These are phyloP conservation scores for Caerostris darwini DNA, from an alignment of 1,140 invertebrate genomes.

Conservation along the genomic window DNA sequence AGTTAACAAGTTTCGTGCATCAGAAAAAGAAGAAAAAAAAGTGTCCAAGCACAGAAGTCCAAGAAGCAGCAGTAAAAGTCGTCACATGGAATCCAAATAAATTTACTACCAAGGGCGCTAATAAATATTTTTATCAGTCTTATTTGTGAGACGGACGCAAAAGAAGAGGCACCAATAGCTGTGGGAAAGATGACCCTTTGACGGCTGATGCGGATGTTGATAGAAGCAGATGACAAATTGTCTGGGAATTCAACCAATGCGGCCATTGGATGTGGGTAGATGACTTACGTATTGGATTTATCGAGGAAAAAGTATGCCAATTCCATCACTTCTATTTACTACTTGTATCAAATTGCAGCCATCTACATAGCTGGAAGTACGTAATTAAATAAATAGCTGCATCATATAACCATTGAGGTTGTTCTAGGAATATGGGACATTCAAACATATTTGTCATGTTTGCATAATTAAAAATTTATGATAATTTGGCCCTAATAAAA, in stretches of 20 bases:
- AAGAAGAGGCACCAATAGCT: background rate
- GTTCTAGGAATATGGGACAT: too few species aligned
- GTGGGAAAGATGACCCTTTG: background rate
- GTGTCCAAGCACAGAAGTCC: background rate
- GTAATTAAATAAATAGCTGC: too few species aligned
- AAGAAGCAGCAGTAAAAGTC: background rate
- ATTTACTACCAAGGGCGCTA: background rate
- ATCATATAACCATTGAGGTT: too few species aligned
- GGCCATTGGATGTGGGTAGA: background rate
- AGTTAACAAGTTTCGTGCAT: too few species aligned
- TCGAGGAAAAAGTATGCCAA: too few species aligned
- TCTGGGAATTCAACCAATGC: background rate
- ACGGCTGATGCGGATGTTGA: background rate
- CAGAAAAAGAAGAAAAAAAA: background rate
- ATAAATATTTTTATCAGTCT: slow-evolving; percentile 19
- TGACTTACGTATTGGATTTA: too few species aligned
- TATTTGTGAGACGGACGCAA: background rate
- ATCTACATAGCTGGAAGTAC: too few species aligned
- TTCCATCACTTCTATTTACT: too few species aligned
- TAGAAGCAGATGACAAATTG: background rate
- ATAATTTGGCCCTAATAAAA: too few species aligned
- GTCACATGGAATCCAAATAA: background rate
- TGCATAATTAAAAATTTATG: too few species aligned
- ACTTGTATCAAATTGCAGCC: background rate
- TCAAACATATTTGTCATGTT: too few species aligned